phyloP scores from a whole-genome alignment of 2,797 vertebrate species.

The Sciurus carolinensis region DNA sequence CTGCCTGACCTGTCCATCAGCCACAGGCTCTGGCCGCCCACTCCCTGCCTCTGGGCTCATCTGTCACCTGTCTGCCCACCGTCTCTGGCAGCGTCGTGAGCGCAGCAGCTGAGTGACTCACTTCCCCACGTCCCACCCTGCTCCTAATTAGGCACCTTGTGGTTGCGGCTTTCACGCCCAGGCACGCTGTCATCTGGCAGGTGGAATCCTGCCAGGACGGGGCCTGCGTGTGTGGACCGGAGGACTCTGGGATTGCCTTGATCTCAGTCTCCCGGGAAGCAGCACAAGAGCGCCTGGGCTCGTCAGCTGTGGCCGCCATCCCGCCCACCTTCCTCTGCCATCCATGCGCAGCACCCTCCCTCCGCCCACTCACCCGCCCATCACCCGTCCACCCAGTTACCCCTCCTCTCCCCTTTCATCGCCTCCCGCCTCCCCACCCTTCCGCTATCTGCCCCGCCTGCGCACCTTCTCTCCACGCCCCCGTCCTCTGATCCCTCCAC shows the following conservation, averaged over 20 bases:
- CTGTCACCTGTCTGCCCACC: neutral
- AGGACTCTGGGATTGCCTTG: neutral
- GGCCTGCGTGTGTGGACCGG: neutral
- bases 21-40: fast-evolving
- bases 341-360: no score
- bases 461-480: neutral
- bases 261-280: neutral
- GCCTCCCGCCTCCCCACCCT: neutral
- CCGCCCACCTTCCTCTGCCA: neutral
- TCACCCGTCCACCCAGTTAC: neutral
- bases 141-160: neutral
- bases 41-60: neutral
- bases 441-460: neutral
- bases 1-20: neutral
- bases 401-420: no score
- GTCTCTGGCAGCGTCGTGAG: neutral
- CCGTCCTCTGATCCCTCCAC: no score
- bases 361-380: fast-evolving
- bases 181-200: neutral
- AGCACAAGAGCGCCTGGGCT: neutral
- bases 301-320: neutral
- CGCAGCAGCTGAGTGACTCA: constrained; percentile 37
- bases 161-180: neutral
- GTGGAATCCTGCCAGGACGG: neutral
- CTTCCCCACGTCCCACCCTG: neutral